These are phyloP conservation scores for Siphonodentalium dalli DNA, from an alignment of 2,888 invertebrate genomes.

Conservation along the genomic window DNA sequence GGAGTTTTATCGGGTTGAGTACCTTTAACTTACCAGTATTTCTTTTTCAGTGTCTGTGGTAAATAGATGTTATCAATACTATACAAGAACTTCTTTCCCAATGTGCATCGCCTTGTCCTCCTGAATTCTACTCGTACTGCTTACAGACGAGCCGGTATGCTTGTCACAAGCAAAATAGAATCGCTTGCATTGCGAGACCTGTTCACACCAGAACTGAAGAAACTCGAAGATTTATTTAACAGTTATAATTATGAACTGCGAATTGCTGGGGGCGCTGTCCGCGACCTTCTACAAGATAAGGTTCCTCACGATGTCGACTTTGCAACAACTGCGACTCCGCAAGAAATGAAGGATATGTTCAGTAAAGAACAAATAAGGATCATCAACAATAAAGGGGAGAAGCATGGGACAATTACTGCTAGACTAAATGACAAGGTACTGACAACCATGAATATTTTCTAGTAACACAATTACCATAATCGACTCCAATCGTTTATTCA, in stretches of 20 bases:
- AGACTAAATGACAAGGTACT: slow-evolving; percentile 92
- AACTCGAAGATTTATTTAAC: slow-evolving; percentile 78
- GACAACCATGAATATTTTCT: background rate
- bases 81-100: too few relatives aligned
- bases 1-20: too few relatives aligned
- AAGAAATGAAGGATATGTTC: slow-evolving; percentile 95
- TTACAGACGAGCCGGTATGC: too few relatives aligned
- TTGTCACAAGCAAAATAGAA: slow-evolving; percentile 55
- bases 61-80: too few relatives aligned
- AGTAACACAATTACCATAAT: background rate
- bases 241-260: slow-evolving; percentile 78
- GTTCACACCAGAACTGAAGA: slow-evolving; percentile 81
- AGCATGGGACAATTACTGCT: slow-evolving; percentile 85
- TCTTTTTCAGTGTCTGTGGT: too few relatives aligned
- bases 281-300: slow-evolving; percentile 68
- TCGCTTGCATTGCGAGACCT: slow-evolving; percentile 52
- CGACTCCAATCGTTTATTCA: too few relatives aligned
- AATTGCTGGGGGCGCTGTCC: slow-evolving; percentile 96
- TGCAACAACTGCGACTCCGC: slow-evolving; percentile 95
- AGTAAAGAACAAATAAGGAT: slow-evolving; percentile 81
- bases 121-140: too few relatives aligned
- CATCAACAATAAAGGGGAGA: slow-evolving; percentile 78
- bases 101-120: too few relatives aligned
- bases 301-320: slow-evolving; percentile 86
- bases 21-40: too few relatives aligned